Conservation (phyloP, 2,797 vertebrate genomes). For the Tokudaia tokunoshimensis region DNA sequence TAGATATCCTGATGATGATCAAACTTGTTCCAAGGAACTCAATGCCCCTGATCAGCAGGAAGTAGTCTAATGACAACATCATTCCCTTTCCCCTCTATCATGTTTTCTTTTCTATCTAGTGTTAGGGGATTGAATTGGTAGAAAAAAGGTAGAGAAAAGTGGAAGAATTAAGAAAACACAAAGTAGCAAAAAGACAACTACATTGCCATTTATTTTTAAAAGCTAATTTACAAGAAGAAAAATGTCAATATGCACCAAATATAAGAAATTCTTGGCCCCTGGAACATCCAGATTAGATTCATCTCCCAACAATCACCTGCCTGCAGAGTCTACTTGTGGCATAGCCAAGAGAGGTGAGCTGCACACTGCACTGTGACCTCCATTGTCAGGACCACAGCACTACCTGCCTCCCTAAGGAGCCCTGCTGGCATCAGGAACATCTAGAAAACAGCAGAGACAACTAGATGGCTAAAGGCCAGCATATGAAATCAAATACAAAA, state of each 20-base stretch:
- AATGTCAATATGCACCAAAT: not conserved
- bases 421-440: not conserved
- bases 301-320: not conserved
- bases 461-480: not conserved
- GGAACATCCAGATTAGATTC: not conserved
- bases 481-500: not conserved
- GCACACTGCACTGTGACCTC: not conserved
- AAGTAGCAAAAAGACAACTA: not conserved
- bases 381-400: not conserved
- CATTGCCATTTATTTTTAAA: conserved; percentile 2
- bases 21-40: not conserved
- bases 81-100: not conserved
- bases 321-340: not conserved
- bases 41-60: not conserved
- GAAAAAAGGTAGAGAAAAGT: not conserved
- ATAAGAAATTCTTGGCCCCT: conserved; percentile 26
- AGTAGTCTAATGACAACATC: not conserved
- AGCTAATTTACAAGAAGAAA: conserved; percentile 59
- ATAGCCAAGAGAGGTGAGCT: not conserved
- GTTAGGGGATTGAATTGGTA: not conserved
- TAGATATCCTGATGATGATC: not conserved
- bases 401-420: not conserved
- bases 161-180: not conserved
- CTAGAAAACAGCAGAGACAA: not conserved
- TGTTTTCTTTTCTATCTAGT: not conserved